Conservation (phyloP, 2,113 vertebrate genomes). For the Heptranchias perlo region DNA sequence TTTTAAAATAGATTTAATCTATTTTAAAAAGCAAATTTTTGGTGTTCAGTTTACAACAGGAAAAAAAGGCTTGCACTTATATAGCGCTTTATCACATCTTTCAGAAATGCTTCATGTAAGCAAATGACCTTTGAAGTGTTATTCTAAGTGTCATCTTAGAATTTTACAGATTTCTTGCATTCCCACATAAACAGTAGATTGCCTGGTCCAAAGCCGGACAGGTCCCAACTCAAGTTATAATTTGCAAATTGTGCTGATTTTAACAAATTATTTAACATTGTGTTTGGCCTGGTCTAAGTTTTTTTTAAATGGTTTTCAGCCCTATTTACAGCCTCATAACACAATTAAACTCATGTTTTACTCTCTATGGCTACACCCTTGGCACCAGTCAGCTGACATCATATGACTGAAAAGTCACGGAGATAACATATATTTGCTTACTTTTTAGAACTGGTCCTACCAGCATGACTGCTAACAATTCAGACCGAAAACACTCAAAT, state of each 20-base stretch:
- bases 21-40: neutral
- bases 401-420: neutral
- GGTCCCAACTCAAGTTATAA: neutral
- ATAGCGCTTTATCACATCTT: neutral
- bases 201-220: neutral
- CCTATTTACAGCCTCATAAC: neutral
- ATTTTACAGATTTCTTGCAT: neutral
- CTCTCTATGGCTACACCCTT: neutral
- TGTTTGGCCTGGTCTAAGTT: neutral
- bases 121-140: neutral
- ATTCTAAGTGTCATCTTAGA: neutral
- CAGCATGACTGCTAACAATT: neutral
- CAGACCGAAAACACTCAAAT: neutral
- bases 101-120: neutral
- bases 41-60: neutral
- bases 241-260: neutral
- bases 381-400: neutral
- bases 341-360: neutral
- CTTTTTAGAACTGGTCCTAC: neutral
- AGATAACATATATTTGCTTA: constrained; percentile 2
- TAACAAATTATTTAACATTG: neutral
- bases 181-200: neutral
- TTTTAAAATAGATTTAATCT: neutral
- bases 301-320: neutral
- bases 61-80: neutral